Evolutionary conservation across 2,113 vertebrate genomes (phyloP).

Genomic region (Tyto alba): DNA sequence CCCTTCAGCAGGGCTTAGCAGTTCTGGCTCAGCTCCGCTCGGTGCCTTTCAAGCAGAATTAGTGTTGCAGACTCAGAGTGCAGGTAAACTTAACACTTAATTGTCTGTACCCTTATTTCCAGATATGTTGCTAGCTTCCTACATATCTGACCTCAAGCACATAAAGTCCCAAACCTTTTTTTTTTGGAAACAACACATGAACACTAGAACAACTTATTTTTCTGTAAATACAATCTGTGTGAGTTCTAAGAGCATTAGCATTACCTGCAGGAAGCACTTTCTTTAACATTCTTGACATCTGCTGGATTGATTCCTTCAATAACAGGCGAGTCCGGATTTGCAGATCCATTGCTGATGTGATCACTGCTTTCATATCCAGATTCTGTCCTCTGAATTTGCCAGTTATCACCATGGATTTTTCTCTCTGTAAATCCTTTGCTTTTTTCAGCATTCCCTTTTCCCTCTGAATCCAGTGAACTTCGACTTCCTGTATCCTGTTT

Average conservation of each 20-base stretch:
- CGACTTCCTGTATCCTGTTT: conserved; percentile 82
- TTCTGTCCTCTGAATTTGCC: conserved; percentile 91
- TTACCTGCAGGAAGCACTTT: conserved; percentile 78
- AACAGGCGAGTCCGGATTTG: conserved; percentile 82
- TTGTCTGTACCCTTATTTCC: not conserved
- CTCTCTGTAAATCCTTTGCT: conserved; percentile 66
- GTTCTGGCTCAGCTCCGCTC: not conserved
- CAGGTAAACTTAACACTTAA: not conserved
- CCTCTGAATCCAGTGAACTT: conserved; percentile 82
- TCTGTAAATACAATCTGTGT: not conserved
- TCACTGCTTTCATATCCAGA: conserved; percentile 95
- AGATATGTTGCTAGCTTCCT: not conserved
- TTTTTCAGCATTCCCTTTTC: conserved; percentile 75
- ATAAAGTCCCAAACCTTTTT: not conserved
- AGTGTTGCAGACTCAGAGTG: not conserved
- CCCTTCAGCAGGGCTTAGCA: not conserved
- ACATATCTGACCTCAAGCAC: not conserved
- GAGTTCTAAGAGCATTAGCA: not conserved
- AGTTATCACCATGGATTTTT: conserved; percentile 74
- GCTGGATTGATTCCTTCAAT: conserved; percentile 70
- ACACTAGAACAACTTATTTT: not conserved
- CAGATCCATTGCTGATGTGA: conserved; percentile 86
- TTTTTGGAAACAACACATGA: not conserved
- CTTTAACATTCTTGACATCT: conserved; percentile 72
- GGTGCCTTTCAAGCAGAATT: not conserved